phyloP scores from a whole-genome alignment of 2,113 vertebrate genomes.

The Trachemys scripta region DNA sequence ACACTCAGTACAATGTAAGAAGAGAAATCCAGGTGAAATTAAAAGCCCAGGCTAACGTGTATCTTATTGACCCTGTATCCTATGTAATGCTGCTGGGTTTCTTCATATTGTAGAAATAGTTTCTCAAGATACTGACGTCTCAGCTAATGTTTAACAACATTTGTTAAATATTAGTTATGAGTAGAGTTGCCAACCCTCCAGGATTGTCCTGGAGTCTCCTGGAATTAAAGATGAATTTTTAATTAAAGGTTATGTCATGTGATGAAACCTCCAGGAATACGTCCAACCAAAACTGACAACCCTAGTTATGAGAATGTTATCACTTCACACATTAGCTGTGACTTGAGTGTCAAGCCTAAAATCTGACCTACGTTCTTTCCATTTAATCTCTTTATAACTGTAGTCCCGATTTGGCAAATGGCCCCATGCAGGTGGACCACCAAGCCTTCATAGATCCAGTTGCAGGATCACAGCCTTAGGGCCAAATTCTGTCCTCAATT shows the following conservation, averaged over 20 bases:
- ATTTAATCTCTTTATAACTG: not conserved
- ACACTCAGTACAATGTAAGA: not conserved
- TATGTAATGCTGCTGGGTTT: not conserved
- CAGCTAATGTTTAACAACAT: not conserved
- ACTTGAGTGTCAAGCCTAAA: not conserved
- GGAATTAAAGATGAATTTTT: too few species aligned
- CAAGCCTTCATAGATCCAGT: not conserved
- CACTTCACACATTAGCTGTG: not conserved
- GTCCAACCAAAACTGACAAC: too few species aligned
- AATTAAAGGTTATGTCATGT: too few species aligned
- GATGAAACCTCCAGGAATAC: too few species aligned
- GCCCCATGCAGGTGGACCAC: not conserved
- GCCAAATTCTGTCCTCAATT: not conserved
- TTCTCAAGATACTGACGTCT: slow-evolving; percentile 1
- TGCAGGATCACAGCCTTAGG: not conserved
- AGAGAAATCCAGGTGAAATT: slow-evolving; percentile 25
- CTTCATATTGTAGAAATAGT: not conserved
- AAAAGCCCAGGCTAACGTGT: not conserved
- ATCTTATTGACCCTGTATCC: slow-evolving; percentile 24
- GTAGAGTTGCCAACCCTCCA: too few species aligned
- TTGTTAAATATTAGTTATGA: not conserved
- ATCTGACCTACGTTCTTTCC: slow-evolving; percentile 17
- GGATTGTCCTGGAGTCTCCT: too few species aligned
- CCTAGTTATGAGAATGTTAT: not conserved
- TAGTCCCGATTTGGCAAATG: not conserved